Percentiles rank a stretch among this genome's conserved stretches.
phyloP scores from a whole-genome alignment of 1,140 invertebrate genomes.

The Trichonephila clavata region DNA sequence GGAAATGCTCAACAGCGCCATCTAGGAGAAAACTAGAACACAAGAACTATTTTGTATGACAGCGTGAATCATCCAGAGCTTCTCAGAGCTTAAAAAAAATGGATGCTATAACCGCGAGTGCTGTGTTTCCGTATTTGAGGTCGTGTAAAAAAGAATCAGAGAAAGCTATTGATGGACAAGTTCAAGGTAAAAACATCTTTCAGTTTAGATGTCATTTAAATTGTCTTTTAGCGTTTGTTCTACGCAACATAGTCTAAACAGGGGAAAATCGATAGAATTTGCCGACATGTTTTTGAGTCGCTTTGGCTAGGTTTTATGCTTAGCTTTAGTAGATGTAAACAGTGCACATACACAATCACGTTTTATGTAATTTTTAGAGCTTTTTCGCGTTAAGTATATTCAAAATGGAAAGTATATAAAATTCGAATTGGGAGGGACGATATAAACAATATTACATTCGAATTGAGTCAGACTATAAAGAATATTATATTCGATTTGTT shows the following conservation, averaged over 20 bases:
- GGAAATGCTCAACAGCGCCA: not conserved
- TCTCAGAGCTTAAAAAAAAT: not conserved
- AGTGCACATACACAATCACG: too few relatives aligned
- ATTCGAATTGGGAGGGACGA: too few relatives aligned
- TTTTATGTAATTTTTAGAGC: too few relatives aligned
- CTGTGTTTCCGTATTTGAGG: slow-evolving; percentile 42
- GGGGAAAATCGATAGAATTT: not conserved
- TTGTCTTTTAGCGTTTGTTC: not conserved
- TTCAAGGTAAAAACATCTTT: slow-evolving; percentile 30
- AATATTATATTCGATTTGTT: too few relatives aligned
- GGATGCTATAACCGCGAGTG: not conserved
- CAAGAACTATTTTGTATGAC: not conserved
- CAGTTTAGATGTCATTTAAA: not conserved
- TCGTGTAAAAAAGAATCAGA: slow-evolving; percentile 48
- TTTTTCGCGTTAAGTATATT: too few relatives aligned
- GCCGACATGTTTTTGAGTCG: not conserved
- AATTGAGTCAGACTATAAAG: too few relatives aligned
- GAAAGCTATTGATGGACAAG: slow-evolving; percentile 38
- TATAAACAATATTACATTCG: too few relatives aligned
- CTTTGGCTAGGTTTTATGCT: not conserved
- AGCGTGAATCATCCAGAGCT: not conserved
- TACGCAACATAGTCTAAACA: not conserved
- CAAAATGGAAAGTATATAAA: too few relatives aligned
- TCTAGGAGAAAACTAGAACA: not conserved
- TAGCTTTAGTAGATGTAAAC: not conserved